Percentiles rank a stretch among this genome's conserved stretches.
Evolutionary conservation across 2,797 vertebrate species (phyloP).

Genomic region (Pangasius sanitwongsei): DNA sequence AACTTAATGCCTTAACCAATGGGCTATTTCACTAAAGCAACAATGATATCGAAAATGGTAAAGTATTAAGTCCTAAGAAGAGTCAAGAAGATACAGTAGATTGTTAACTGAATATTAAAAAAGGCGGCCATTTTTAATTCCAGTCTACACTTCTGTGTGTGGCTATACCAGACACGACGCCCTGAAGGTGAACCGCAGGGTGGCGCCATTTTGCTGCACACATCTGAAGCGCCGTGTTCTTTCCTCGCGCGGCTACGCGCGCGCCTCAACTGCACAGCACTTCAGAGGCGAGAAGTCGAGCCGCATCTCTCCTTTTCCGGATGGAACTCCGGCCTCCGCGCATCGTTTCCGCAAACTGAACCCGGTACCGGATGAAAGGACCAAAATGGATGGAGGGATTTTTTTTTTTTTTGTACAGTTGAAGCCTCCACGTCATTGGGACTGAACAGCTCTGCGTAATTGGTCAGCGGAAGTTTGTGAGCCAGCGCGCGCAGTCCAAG

Average conservation of each 20-base stretch:
- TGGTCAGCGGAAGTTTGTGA: constrained; percentile 47
- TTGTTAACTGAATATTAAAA: background rate
- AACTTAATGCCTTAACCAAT: too few relatives aligned
- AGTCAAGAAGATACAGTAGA: too few relatives aligned
- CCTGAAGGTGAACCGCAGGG: constrained; percentile 16
- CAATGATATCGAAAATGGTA: background rate
- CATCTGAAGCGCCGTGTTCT: background rate
- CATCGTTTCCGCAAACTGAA: constrained; percentile 37
- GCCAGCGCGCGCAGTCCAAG: constrained; percentile 43
- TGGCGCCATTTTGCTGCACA: constrained; percentile 34
- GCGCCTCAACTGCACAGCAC: constrained; percentile 47
- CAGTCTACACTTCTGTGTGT: background rate
- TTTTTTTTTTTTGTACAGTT: background rate
- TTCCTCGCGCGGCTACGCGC: constrained; percentile 11
- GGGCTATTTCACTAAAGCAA: background rate
- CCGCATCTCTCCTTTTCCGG: constrained; percentile 34
- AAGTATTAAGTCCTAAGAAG: background rate
- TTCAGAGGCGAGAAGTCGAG: constrained; percentile 50
- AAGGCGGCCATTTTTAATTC: background rate
- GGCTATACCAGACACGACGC: background rate
- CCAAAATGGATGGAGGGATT: constrained; percentile 29
- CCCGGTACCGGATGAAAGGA: constrained; percentile 29
- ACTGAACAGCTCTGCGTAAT: constrained; percentile 35
- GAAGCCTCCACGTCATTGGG: constrained; percentile 22
- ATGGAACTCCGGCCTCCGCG: constrained; percentile 37